Base-by-base conservation (phyloP, 2,113 vertebrate species). In the Salminus brasiliensis region DNA sequence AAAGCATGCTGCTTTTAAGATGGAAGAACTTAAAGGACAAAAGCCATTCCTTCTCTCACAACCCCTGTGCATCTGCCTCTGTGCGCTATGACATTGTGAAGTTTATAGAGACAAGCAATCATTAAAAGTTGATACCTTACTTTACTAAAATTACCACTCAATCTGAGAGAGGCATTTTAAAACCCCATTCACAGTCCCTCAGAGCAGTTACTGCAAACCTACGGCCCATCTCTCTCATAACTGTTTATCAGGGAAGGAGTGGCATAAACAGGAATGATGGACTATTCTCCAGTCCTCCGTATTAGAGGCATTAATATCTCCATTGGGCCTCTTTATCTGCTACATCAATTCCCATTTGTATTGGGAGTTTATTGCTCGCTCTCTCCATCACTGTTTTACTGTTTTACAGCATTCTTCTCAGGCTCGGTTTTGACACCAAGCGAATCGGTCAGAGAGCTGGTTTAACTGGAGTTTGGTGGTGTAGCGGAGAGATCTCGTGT, bases 261-360 rank as follows among this genome's bases (percentile, higher is more conserved):
- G 78, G 78, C 74, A 83, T 79, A 80, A 65, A 52, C 79, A 60
- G 71, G 69, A 65, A 69, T 77, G 82, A 80, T 72, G 32, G 77
- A 80, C 34, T 34, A 30, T 71, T 65, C 62, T 80, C 57, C 73
- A 80, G 72, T 65, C 55, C 67, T 65, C 57, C 21, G 69, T 65
- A 55, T 57, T 53, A 81, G 69, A 72, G 43, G 45, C 49, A 69
- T 62, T 80, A 67, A 77, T 77, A 71, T 77, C 49, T 68, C 77
- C 68, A 77, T 73, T 16, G 78, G 74, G 67, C 30, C 30, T 75
- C 68, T 84, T 84, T 73, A 60, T 84, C 49, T 80, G 60, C 74
- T 65, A 70, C 73, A 60, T 76, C 65, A 36, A 59, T 76, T 80
- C 73, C 52, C 32, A 68, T 76, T 77, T 68, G 53, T 77, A 72